phyloP scores from a whole-genome alignment of 2,797 vertebrate genomes.

The Leucoraja ocellata region DNA sequence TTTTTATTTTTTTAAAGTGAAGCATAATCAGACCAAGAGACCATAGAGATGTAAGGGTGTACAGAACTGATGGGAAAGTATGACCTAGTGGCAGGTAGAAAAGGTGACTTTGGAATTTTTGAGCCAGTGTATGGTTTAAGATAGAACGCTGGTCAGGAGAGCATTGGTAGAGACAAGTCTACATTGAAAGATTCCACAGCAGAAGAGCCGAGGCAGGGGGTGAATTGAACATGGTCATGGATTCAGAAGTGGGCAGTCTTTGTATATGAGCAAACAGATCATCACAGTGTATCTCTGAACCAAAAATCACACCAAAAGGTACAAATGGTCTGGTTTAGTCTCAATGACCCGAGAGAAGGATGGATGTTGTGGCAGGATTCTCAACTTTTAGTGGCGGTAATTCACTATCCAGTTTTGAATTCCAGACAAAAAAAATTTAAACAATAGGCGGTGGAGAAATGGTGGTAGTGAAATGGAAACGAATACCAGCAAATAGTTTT shows the following conservation, averaged over 20 bases:
- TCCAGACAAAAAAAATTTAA: too few relatives aligned
- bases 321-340: background rate
- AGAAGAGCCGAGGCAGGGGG: background rate
- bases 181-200: background rate
- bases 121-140: background rate
- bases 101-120: background rate
- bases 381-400: too few relatives aligned
- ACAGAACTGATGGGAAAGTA: too few relatives aligned
- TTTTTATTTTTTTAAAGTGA: background rate
- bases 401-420: too few relatives aligned
- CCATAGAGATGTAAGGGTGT: too few relatives aligned
- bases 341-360: background rate
- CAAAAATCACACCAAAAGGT: background rate
- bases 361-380: background rate
- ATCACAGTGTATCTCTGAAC: background rate
- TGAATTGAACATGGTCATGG: background rate
- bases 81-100: background rate
- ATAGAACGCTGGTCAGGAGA: background rate
- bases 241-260: background rate
- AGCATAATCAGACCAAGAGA: background rate
- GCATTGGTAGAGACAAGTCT: background rate
- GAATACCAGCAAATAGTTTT: too few relatives aligned
- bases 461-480: too few relatives aligned
- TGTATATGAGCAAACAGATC: background rate
- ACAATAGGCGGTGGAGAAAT: too few relatives aligned